A percentile compares a stretch with the other conserved stretches of the same genome.
These are phyloP conservation scores for Tragelaphus buxtoni DNA, from an alignment of 2,113 vertebrate species.

Conservation along the genomic window DNA sequence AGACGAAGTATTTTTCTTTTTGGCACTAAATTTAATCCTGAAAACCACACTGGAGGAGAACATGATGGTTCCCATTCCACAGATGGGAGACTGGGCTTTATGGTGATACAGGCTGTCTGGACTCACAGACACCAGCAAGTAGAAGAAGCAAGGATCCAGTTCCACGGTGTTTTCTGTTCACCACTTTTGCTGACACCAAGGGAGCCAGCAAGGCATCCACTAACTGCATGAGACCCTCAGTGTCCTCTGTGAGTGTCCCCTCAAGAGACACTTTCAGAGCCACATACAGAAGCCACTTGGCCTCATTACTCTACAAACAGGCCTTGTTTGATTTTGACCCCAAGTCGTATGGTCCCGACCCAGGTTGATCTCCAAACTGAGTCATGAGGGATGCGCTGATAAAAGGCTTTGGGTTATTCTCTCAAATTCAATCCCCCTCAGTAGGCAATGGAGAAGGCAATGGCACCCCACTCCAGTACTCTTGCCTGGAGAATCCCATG, in stretches of 20 bases:
- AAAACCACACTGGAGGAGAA: neutral
- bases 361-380: neutral
- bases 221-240: rapidly evolving
- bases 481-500: too few species aligned
- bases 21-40: neutral
- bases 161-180: neutral
- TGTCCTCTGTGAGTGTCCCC: neutral
- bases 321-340: neutral
- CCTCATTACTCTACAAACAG: neutral
- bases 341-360: rapidly evolving
- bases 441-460: too few species aligned
- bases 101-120: neutral
- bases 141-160: neutral
- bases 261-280: neutral
- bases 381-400: neutral
- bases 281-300: rapidly evolving
- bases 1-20: too few species aligned
- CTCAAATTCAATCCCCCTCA: neutral
- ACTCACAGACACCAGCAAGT: neutral
- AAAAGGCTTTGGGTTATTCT: neutral
- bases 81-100: neutral
- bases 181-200: neutral
- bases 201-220: neutral
- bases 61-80: neutral
- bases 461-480: too few species aligned